Base-by-base conservation (phyloP, 2,797 vertebrate genomes). In the Parauchenoglanis ngamensis region DNA sequence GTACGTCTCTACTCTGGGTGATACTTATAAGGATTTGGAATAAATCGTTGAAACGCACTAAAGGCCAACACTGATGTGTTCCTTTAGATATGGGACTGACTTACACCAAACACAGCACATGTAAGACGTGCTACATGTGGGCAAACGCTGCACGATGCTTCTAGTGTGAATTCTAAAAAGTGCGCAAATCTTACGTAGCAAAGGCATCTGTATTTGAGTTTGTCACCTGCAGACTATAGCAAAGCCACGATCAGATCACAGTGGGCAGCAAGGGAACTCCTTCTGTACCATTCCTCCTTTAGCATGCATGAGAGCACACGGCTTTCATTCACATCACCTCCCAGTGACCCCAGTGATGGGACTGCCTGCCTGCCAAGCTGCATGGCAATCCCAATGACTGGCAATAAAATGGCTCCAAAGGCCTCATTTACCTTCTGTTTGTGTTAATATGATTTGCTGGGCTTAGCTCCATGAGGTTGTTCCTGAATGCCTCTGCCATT, bases 331-430 rank as follows among this genome's bases (percentile, higher is more conserved):
- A 87, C 81, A 84, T 84, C 89, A 91, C 77, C 88, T 92, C 68
- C 12, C 82, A 82, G 81, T 92, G 89, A 92, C 89, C 78, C 87
- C 88, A 80, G 86, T 87, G 87, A 90, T 87, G 90, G 89, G 88
- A 90, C 79, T 76, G 88, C 79, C 67, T 88, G 54, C 79, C 90
- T 90, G 70, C 87, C 70, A 85, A 57, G 49, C 28, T 84, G 40
- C 82, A 67, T 88, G 72, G 70, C 87, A 63, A 54, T 44, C 59
- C 73, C n/a, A 75, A 52, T 75, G 25, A 87, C 52, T 46, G 11
- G 77, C 77, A 75, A 67, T 67, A 72, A 82, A 88, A 88, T 31
- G 12, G 63, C 72, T 83, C 84, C 87, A 83, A 81, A 83, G 31
- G 79, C 31, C 59, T 85, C 68, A 68, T 85, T 83, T 86, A 83